phyloP scores from a whole-genome alignment of 2,113 vertebrate genomes.

The Puffinus mauretanicus region DNA sequence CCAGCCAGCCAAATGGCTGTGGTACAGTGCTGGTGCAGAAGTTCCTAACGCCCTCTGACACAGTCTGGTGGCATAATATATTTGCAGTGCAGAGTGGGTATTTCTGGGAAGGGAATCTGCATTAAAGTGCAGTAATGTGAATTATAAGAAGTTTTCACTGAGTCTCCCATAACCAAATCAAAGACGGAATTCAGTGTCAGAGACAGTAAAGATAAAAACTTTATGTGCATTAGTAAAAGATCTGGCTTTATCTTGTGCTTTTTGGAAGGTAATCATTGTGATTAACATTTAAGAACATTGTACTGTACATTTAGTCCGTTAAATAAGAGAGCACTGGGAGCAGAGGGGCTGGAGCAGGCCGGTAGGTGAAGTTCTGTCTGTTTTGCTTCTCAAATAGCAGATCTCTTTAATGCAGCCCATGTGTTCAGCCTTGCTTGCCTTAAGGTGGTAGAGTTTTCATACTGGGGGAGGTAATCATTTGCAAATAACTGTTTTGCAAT shows the following conservation, averaged over 20 bases:
- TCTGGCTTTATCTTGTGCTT: conserved; percentile 22
- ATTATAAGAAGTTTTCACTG: neutral
- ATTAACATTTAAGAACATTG: conserved; percentile 42
- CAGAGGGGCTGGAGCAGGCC: conserved; percentile 26
- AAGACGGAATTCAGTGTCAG: neutral
- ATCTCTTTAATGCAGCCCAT: conserved; percentile 53
- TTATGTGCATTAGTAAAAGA: conserved; percentile 28
- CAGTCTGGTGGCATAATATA: neutral
- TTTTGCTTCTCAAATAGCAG: conserved; percentile 32
- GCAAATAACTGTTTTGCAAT: neutral
- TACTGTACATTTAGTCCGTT: neutral
- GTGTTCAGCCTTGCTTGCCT: conserved; percentile 30
- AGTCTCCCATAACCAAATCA: neutral
- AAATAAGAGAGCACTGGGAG: conserved; percentile 32
- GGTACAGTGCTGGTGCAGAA: neutral
- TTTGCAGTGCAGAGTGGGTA: neutral
- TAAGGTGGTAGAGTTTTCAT: conserved; percentile 53
- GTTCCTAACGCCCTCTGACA: neutral
- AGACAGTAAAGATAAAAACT: conserved; percentile 45
- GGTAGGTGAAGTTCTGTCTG: conserved; percentile 31
- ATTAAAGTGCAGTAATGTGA: neutral
- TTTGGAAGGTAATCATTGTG: conserved; percentile 20
- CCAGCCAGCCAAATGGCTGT: neutral
- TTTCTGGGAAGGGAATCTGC: neutral
- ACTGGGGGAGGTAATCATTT: conserved; percentile 23